Evolutionary conservation across 2,888 invertebrate species (phyloP), one percentile per base, ranked within the genome.

Genomic region (Eurois occulta): DNA sequence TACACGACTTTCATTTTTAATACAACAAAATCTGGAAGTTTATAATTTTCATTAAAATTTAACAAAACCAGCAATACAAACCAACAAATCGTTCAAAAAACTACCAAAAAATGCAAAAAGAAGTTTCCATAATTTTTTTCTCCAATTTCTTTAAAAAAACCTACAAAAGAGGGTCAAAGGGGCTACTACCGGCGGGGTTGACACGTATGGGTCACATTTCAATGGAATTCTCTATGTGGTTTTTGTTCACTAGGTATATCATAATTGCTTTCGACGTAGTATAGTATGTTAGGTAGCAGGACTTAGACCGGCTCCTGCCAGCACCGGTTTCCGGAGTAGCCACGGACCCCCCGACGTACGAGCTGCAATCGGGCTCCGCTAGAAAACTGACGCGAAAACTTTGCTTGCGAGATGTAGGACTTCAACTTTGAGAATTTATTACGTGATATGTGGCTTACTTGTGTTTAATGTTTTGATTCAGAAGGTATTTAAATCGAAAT

Each of bases 261-360:
- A 55, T 83, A 41, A 67, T 70, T 55, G 69, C 66, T 78, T 73
- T 28, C 70, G 35, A 21, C 35, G 48, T 32, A 24, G 68, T 64
- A 43, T 52, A 64, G 38, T 21, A 28, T 32, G 16, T 58, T 67
- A 58, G 48, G 62, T 18, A 70, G 70, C 41, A 69, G 75, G 80
- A 83, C 10, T 75, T 83, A 2, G 82, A 16, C 64, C 79, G 84
- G 82, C 71, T 82, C 84, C 84, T 65, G 43, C 80, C 82, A 11
- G 35, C 0, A 79, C 82, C 80, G 71, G 71, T 6, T 60, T 2
- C 58, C 82, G 84, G 75, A 83, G 82, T 79, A 82, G 84, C 84
- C 68, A 82, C 82, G 84, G 84, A 82, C 82, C 82, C 41, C 82
- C 84, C 64, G 38, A 7, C 0, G 0, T 0, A n/a, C 0, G 0